Evolutionary conservation across 2,113 vertebrate genomes (phyloP), one percentile per base, ranked within the genome.

Genomic region (Hydrolagus affinis): DNA sequence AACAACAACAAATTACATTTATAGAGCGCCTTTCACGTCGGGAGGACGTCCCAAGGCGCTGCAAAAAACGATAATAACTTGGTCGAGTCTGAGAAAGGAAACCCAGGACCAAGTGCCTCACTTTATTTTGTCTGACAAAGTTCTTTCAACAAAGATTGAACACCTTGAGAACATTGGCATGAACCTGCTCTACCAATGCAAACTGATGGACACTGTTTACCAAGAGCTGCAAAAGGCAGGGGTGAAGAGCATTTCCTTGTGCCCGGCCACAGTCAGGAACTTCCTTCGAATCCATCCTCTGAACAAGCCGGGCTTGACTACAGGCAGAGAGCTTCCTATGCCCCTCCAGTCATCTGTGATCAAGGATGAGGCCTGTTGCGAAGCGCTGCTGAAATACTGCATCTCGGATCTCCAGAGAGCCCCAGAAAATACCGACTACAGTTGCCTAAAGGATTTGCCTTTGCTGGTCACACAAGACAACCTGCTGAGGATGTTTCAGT

Each of bases 391-490:
- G 86, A 8, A 11, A 0, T 90, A 88, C 85, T 95, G 94, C 86
- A 66, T 94, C 0, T 3, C 15, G 0, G 10, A 0, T 11, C 0
- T 30, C 0, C 71, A 69, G 0, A 0, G 85, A 0, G 2, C 60
- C 1, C 2, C 44, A 44, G 6, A 44, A 44, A 44, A 44, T 44
- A 23, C n/a, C n/a, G n/a, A 87, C 0, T 0, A 23, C 0, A 11
- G 0, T 11, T 85, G 73, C 11, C 44, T 95, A 0, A 69, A 93
- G 77, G 91, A 91, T 0, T 88, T 96, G 72, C 95, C 95, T 23
- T 92, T 96, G 85, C 90, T 96, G 85, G 89, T 92, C 71, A 96
- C 92, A 71, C 86, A 77, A 85, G 94, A 95, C 85, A 86, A 91
- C 12, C 25, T 89, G 87, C 88, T 96, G 60, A 89, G 91, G 87